Conservation (phyloP, 2,888 invertebrate species). For the Sminthurinus aureus region DNA sequence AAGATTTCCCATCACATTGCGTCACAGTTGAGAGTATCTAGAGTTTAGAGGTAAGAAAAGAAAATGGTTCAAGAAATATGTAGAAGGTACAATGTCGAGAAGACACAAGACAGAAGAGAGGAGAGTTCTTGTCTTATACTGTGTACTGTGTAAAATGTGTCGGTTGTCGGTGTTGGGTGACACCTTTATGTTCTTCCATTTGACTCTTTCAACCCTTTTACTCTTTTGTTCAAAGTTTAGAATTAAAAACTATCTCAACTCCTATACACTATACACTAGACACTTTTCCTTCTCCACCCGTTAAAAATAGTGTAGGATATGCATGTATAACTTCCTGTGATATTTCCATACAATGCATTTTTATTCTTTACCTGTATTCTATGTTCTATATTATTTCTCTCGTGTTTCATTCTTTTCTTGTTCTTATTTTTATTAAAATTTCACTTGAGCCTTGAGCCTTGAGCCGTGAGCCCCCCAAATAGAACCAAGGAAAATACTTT, state of each 20-base stretch:
- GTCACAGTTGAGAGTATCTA: conserved; percentile 12
- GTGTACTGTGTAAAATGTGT: no score
- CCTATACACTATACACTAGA: not conserved
- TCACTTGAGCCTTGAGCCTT: not conserved
- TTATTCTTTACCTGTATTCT: not conserved
- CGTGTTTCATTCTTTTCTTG: not conserved
- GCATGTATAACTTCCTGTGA: not conserved
- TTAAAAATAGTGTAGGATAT: not conserved
- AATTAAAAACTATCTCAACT: not conserved
- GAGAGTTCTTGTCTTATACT: not conserved
- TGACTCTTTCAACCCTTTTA: conserved; percentile 8
- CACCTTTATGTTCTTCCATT: conserved; percentile 6
- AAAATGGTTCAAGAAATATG: not conserved
- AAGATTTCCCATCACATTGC: conserved; percentile 9
- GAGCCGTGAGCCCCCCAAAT: no score
- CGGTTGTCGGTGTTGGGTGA: conserved; percentile 27
- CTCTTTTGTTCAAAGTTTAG: not conserved
- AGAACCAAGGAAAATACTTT: no score
- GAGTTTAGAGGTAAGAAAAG: not conserved
- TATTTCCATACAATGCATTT: not conserved
- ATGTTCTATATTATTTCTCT: not conserved
- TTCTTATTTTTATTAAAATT: not conserved
- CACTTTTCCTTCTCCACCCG: not conserved
- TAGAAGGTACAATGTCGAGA: not conserved
- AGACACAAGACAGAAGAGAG: no score